A percentile compares a stretch with the other conserved stretches of the same genome.
These are phyloP conservation scores for Druon quercuslanigerum DNA, from an alignment of 1,140 invertebrate genomes.

Conservation along the genomic window DNA sequence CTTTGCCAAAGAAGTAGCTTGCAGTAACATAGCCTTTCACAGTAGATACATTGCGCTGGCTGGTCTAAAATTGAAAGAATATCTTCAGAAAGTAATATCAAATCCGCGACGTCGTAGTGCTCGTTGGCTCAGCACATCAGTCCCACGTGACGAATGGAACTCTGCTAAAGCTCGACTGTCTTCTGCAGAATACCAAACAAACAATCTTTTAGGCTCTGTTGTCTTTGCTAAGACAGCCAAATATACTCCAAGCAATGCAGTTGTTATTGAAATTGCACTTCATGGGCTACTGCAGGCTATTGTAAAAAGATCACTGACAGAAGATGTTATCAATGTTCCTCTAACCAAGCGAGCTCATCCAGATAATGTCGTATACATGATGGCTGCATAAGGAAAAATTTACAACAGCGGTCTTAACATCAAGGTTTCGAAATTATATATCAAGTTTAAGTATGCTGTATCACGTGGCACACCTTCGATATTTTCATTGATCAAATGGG, in stretches of 20 bases:
- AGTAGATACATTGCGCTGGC: slow-evolving; percentile 76
- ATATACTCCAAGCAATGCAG: slow-evolving; percentile 84
- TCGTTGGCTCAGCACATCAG: slow-evolving; percentile 89
- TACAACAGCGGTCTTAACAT: too few relatives aligned
- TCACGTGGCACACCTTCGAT: slow-evolving; percentile 80
- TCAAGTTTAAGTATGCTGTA: slow-evolving; percentile 78
- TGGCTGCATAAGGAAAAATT: slow-evolving; percentile 80
- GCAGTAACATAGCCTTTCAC: slow-evolving; percentile 90
- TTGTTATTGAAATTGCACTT: slow-evolving; percentile 80
- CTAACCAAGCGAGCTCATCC: too few relatives aligned
- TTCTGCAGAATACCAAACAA: slow-evolving; percentile 77
- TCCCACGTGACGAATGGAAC: slow-evolving; percentile 83
- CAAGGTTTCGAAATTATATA: slow-evolving; percentile 54
- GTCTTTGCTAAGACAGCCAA: slow-evolving; percentile 63
- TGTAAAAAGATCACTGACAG: slow-evolving; percentile 71
- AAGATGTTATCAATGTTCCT: slow-evolving; percentile 68
- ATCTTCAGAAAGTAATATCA: slow-evolving; percentile 80
- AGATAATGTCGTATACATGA: slow-evolving; percentile 81
- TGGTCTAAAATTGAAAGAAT: slow-evolving; percentile 81
- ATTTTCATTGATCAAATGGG: slow-evolving; percentile 82
- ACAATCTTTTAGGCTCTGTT: not conserved
- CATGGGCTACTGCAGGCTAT: slow-evolving; percentile 79
- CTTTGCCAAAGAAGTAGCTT: slow-evolving; percentile 88
- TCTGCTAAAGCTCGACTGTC: slow-evolving; percentile 80
- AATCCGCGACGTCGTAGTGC: slow-evolving; percentile 80